These are phyloP conservation scores for Prostheceraeus crozeri DNA, from an alignment of 2,888 invertebrate species.

Conservation along the genomic window DNA sequence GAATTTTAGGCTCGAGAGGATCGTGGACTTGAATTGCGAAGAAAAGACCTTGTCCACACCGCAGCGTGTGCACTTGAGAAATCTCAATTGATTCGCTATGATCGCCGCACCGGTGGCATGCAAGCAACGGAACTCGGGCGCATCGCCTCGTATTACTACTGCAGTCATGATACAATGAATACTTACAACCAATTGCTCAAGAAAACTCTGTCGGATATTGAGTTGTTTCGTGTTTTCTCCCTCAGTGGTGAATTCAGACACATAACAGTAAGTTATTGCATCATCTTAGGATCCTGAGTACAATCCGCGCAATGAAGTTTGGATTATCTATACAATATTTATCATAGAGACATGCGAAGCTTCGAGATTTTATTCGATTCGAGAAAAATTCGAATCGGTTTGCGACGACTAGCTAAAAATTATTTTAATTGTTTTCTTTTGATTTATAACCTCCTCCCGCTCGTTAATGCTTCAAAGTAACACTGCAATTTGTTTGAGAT, in stretches of 20 bases:
- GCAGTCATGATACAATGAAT: constrained; percentile 89
- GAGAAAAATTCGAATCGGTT: too few relatives aligned
- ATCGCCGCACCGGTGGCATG: constrained; percentile 59
- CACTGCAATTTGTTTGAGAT: too few relatives aligned
- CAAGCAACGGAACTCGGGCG: constrained; percentile 87
- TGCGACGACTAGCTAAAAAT: too few relatives aligned
- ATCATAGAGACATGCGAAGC: too few relatives aligned
- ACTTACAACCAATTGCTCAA: constrained; percentile 91
- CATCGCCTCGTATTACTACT: constrained; percentile 96
- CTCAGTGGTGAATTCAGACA: constrained; percentile 90
- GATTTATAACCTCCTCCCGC: too few relatives aligned
- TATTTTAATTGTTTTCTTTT: too few relatives aligned
- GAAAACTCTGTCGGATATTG: constrained; percentile 91
- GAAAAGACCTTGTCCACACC: constrained; percentile 90
- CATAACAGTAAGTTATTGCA: constrained; percentile 79
- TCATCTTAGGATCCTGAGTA: too few relatives aligned
- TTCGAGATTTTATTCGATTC: too few relatives aligned
- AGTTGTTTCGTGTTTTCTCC: constrained; percentile 91
- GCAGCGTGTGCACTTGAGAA: constrained; percentile 83
- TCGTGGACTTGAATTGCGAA: constrained; percentile 72
- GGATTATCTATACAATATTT: background rate
- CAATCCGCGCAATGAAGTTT: too few relatives aligned
- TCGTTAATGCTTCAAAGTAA: too few relatives aligned
- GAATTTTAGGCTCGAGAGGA: constrained; percentile 69
- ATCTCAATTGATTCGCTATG: constrained; percentile 87